Conservation (phyloP, 2,797 vertebrate genomes). For the Poecilia velifera region DNA sequence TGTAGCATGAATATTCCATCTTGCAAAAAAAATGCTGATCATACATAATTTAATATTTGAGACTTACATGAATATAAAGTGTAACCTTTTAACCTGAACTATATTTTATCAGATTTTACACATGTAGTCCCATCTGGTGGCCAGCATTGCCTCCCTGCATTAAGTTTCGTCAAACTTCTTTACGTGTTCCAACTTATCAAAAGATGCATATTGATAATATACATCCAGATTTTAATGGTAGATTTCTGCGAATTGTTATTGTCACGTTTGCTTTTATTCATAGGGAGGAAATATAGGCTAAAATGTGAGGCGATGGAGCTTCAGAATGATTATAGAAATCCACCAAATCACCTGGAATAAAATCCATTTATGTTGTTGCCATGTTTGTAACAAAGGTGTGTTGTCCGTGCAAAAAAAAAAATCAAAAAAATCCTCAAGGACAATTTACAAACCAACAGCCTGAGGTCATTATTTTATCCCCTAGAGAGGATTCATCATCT, state of each 20-base stretch:
- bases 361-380: not conserved
- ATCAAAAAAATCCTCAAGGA: not conserved
- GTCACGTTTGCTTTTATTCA: not conserved
- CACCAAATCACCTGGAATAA: not conserved
- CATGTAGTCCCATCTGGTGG: not conserved
- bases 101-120: not conserved
- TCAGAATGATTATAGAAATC: not conserved
- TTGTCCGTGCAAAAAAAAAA: not conserved
- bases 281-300: too few species aligned
- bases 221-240: not conserved
- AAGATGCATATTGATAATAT: not conserved
- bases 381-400: not conserved
- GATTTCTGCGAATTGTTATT: not conserved
- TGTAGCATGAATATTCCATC: not conserved
- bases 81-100: not conserved
- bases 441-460: constrained; percentile 4
- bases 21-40: not conserved
- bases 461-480: not conserved
- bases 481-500: constrained; percentile 24
- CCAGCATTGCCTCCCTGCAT: not conserved
- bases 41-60: not conserved
- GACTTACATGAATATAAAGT: not conserved
- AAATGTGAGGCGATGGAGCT: not conserved
- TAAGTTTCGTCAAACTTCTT: not conserved
- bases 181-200: not conserved